Evolutionary conservation across 2,113 vertebrate species (phyloP).

Genomic region (Azemiops feae): DNA sequence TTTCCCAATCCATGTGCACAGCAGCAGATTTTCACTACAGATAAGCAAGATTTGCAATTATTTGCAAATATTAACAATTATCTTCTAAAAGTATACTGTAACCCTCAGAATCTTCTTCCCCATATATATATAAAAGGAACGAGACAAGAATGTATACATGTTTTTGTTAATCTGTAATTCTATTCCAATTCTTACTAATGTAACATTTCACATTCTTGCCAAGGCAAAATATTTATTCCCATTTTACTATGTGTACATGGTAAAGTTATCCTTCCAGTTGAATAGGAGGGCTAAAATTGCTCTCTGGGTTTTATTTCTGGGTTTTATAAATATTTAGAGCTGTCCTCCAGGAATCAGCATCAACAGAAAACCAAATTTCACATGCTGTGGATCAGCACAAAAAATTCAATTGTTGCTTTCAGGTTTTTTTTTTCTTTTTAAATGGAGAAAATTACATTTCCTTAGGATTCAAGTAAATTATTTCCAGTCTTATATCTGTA

Average conservation of each 20-base stretch:
- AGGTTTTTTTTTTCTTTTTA: neutral
- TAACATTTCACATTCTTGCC: neutral
- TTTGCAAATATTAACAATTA: neutral
- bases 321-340: neutral
- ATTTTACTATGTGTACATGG: neutral
- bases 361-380: neutral
- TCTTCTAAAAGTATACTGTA: neutral
- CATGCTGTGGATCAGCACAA: neutral
- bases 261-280: neutral
- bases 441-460: neutral
- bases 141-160: neutral
- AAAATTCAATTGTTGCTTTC: neutral
- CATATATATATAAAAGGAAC: neutral
- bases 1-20: neutral
- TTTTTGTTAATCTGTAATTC: neutral
- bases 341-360: neutral
- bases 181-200: neutral
- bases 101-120: neutral
- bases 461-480: neutral
- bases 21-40: neutral
- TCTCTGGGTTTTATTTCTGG: neutral
- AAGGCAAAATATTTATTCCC: neutral
- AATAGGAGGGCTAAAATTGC: neutral
- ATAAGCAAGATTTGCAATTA: neutral
- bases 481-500: neutral